Percentiles rank a stretch among this genome's conserved stretches.
Conservation (phyloP, 2,113 vertebrate species). For the Paedocypris sp. region DNA sequence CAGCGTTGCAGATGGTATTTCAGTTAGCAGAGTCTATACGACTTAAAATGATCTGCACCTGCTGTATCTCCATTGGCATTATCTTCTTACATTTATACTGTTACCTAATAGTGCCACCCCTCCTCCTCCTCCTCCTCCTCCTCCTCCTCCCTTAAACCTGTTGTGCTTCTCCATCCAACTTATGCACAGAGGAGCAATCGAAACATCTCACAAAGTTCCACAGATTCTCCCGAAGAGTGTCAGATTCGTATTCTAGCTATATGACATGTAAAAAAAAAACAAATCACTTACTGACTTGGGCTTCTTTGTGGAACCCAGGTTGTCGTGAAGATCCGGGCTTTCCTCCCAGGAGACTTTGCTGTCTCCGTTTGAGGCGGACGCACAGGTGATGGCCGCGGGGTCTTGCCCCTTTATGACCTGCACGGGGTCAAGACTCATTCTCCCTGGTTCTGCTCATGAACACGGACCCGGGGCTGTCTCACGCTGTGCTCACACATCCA, state of each 20-base stretch:
- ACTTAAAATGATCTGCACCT: slow-evolving; percentile 32
- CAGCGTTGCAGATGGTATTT: slow-evolving; percentile 9
- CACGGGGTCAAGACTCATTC: slow-evolving; percentile 60
- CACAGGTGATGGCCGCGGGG: slow-evolving; percentile 35
- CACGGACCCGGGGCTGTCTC: slow-evolving; percentile 10
- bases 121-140: too few species aligned
- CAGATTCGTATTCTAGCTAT: background rate
- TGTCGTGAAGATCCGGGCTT: slow-evolving; percentile 42
- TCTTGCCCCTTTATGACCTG: slow-evolving; percentile 57
- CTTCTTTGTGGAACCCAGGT: slow-evolving; percentile 42
- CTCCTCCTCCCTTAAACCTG: background rate
- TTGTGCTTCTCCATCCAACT: slow-evolving; percentile 18
- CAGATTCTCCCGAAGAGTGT: background rate
- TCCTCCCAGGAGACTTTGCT: slow-evolving; percentile 53
- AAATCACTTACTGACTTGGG: slow-evolving; percentile 53
- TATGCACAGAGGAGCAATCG: background rate
- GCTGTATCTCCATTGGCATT: slow-evolving; percentile 41
- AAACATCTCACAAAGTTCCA: too few species aligned
- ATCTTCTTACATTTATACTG: slow-evolving; percentile 36
- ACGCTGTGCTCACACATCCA: background rate
- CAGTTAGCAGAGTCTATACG: slow-evolving; percentile 19
- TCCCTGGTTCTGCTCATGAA: slow-evolving; percentile 30
- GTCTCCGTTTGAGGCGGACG: slow-evolving; percentile 52
- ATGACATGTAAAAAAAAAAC: background rate
- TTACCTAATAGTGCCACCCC: slow-evolving; percentile 5